Base-by-base conservation (phyloP, 2,797 vertebrate genomes). In the Tiaroga cobitis region DNA sequence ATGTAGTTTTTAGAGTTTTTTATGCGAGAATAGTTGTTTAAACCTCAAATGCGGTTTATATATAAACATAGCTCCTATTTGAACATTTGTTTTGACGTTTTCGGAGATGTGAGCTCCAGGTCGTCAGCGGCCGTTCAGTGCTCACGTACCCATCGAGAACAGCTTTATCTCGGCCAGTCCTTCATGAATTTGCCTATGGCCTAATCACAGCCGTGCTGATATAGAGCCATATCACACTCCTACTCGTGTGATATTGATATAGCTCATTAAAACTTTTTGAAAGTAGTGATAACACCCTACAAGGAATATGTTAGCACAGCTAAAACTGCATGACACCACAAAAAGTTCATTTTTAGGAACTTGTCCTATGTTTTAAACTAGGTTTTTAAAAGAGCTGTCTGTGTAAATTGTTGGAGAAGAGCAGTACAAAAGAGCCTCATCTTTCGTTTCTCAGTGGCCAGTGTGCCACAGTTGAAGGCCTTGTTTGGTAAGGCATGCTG, bases 401-500 rank as follows among this genome's bases (percentile, higher is more conserved):
- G 3, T 49, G 61, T 39, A 26, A 41, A 72, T 19, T 10, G 26
- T 56, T 54, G 0, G 5, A 69, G 29, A 39, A 82, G 34, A 54
- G 32, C 8, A 32, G 18, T 43, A 29, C 3, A 76, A 82, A 43
- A 39, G n/a, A 70, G n/a, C 26, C 13, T 75, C 32, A 39, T 32
- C 88, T 86, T 89, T 86, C 10, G 69, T 77, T 88, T 87, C 76
- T 70, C 80, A 87, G 80, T 88, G 82, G 88, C 51, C 19, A n/a
- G 19, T 86, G 89, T 54, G 82, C 68, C 63, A 83, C 84, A 86
- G 49, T 63, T 59, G 9, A 77, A 84, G 74, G 32, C 63, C 89
- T 87, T 67, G 90, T 91, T 86, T 90, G 89, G 80, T 91, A 80
- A 83, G 69, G 77, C 87, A 87, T 37, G 90, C 90, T 82, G 83